phyloP scores from a whole-genome alignment of 2,113 vertebrate genomes.

The Ranitomeya imitator region DNA sequence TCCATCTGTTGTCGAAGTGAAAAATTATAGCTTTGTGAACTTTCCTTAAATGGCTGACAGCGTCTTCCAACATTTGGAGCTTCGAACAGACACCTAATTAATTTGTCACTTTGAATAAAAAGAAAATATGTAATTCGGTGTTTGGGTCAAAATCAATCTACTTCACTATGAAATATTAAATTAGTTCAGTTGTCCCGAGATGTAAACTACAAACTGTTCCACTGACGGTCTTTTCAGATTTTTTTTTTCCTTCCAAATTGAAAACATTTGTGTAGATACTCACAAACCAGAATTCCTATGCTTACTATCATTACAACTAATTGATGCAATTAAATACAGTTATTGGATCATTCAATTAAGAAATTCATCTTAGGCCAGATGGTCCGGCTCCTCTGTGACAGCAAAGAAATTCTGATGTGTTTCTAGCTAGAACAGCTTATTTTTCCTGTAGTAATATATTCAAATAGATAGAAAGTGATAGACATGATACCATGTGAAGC shows the following conservation, averaged over 20 bases:
- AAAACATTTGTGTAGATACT: conserved; percentile 20
- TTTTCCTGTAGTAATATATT: conserved; percentile 13
- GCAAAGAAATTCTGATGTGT: conserved; percentile 26
- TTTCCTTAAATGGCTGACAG: background rate
- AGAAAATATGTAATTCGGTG: background rate
- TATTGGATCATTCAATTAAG: conserved; percentile 52
- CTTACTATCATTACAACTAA: conserved; percentile 37
- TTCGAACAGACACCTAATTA: background rate
- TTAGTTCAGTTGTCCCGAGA: background rate
- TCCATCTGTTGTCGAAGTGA: background rate
- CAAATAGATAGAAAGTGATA: background rate
- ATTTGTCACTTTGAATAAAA: background rate
- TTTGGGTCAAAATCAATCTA: conserved; percentile 3
- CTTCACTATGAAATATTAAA: conserved; percentile 14
- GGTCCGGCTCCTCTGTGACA: conserved; percentile 37
- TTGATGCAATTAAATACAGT: conserved; percentile 50
- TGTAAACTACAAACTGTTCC: background rate
- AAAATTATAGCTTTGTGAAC: background rate
- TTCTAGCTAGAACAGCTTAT: background rate
- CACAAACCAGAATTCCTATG: conserved; percentile 18
- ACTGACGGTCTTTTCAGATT: background rate
- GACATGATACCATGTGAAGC: background rate
- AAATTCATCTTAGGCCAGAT: conserved; percentile 31
- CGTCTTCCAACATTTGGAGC: background rate
- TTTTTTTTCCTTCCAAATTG: background rate